Evolutionary conservation across 2,888 invertebrate genomes (phyloP).

Genomic region (Caenorhabditis afra): DNA sequence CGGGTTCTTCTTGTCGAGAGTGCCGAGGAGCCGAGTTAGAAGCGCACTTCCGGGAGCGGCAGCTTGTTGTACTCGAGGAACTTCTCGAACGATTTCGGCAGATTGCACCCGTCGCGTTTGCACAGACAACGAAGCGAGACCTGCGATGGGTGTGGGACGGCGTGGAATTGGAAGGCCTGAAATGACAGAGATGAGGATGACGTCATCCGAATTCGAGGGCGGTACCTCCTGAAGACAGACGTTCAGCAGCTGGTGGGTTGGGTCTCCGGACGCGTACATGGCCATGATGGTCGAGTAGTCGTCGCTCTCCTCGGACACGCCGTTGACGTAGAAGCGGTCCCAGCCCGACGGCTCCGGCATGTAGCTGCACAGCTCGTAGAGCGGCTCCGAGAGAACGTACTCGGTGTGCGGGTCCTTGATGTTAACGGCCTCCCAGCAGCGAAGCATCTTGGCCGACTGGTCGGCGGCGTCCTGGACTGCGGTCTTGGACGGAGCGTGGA

Average conservation of each 20-base stretch:
- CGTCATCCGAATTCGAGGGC: too few relatives aligned
- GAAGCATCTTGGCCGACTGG: conserved; percentile 10
- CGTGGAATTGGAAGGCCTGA: conserved; percentile 57
- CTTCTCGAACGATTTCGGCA: conserved; percentile 40
- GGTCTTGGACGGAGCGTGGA: conserved; percentile 19
- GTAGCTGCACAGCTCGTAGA: conserved; percentile 39
- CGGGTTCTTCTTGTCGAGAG: background rate
- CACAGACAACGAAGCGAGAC: conserved; percentile 74
- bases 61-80: conserved; percentile 43
- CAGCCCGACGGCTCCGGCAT: conserved; percentile 25
- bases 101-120: conserved; percentile 72
- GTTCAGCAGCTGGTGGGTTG: conserved; percentile 67
- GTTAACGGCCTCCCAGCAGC: conserved; percentile 32
- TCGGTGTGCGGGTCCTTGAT: background rate
- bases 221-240: conserved; percentile 73
- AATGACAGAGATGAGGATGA: background rate
- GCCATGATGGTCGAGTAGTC: conserved; percentile 26
- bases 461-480: conserved; percentile 41
- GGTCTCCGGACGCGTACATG: conserved; percentile 23
- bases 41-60: conserved; percentile 27
- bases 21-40: background rate
- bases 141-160: conserved; percentile 45
- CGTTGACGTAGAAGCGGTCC: conserved; percentile 30
- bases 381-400: conserved; percentile 29
- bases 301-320: conserved; percentile 29